Evolutionary conservation across 2,797 vertebrate genomes (phyloP).

Genomic region (Schizothorax lantsangensis): DNA sequence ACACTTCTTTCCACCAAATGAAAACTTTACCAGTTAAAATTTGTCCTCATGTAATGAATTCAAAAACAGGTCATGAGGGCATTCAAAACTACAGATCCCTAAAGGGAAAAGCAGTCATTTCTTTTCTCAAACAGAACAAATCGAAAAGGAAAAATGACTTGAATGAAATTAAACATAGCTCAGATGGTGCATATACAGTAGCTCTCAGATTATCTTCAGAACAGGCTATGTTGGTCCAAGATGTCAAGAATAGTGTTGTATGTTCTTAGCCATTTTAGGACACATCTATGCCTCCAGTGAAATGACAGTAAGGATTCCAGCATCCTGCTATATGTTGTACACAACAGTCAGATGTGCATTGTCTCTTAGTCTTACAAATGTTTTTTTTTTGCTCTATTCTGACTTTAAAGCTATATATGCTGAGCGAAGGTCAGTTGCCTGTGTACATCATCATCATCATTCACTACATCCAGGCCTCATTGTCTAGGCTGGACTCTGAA

Average conservation of each 20-base stretch:
- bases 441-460: neutral
- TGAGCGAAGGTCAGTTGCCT: neutral
- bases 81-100: neutral
- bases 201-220: neutral
- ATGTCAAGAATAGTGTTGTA: neutral
- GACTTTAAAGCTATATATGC: constrained; percentile 10
- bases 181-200: neutral
- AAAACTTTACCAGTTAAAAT: constrained; percentile 2
- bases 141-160: neutral
- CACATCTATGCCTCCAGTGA: constrained; percentile 34
- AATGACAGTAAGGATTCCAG: constrained; percentile 27
- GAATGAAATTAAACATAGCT: neutral
- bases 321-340: constrained; percentile 29
- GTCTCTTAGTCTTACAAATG: constrained; percentile 34
- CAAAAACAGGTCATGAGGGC: neutral
- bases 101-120: neutral
- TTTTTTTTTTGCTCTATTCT: constrained; percentile 5
- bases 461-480: constrained; percentile 81
- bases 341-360: constrained; percentile 25
- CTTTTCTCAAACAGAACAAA: constrained; percentile 14
- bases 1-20: neutral
- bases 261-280: constrained; percentile 13
- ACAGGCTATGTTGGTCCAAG: constrained; percentile 3
- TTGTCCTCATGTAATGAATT: neutral
- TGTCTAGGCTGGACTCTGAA: constrained; percentile 75